Conservation (phyloP, 2,113 vertebrate species). For the Lepidothrix coronata region DNA sequence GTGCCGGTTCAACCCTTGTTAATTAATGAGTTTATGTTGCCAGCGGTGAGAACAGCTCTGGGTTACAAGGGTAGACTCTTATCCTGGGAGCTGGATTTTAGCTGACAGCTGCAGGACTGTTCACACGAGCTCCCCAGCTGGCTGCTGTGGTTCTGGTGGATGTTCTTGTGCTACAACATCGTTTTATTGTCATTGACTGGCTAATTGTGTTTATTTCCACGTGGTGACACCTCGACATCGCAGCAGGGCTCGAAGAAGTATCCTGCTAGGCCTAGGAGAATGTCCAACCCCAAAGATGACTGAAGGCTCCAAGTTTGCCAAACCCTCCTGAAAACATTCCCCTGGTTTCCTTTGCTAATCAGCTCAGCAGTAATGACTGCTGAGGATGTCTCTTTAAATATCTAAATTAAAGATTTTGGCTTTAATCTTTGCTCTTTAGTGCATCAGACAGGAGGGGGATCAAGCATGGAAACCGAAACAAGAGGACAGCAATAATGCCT, state of each 20-base stretch:
- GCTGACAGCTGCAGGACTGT: not conserved
- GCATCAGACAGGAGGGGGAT: not conserved
- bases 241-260: not conserved
- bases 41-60: accelerated
- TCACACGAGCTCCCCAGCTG: not conserved
- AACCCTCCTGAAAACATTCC: not conserved
- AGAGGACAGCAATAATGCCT: not conserved
- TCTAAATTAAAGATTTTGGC: not conserved
- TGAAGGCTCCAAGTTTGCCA: not conserved
- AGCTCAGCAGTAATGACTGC: too few relatives aligned
- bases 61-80: not conserved
- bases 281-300: not conserved
- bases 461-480: not conserved
- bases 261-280: not conserved
- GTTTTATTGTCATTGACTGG: not conserved
- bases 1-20: not conserved
- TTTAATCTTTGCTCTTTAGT: not conserved
- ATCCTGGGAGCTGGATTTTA: not conserved
- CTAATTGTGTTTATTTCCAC: not conserved
- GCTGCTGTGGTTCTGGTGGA: not conserved
- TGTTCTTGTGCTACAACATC: not conserved
- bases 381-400: not conserved
- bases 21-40: not conserved
- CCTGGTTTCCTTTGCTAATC: not conserved
- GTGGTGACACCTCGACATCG: accelerated